These are phyloP conservation scores for Takifugu flavidus DNA, from an alignment of 2,113 vertebrate genomes.

Conservation along the genomic window DNA sequence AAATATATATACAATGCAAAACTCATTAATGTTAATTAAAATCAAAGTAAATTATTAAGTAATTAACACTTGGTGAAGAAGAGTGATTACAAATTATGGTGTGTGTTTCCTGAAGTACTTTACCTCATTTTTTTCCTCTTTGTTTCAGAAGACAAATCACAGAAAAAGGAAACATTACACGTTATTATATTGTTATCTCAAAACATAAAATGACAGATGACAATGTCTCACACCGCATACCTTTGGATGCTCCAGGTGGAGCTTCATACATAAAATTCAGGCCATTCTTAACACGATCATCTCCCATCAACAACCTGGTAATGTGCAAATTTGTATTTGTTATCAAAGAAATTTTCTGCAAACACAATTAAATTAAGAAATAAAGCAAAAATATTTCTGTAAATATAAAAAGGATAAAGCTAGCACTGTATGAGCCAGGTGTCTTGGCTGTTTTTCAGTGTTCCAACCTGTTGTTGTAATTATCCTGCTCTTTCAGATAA, in stretches of 20 bases:
- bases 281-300: constrained; percentile 97
- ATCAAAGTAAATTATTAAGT: no score
- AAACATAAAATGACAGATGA: background rate
- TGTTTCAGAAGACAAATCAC: constrained; percentile 20
- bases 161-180: constrained; percentile 1
- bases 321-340: constrained; percentile 9
- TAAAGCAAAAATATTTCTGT: background rate
- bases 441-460: background rate
- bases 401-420: background rate
- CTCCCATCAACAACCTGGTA: constrained; percentile 91
- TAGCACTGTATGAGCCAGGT: background rate
- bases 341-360: background rate
- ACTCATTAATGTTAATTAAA: background rate
- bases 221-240: constrained; percentile 61
- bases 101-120: constrained; percentile 8
- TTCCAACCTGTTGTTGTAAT: constrained; percentile 93
- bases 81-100: background rate
- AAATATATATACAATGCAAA: background rate
- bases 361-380: background rate
- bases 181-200: background rate
- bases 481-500: constrained; percentile 96
- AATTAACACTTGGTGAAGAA: no score
- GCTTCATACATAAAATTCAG: constrained; percentile 99
- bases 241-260: constrained; percentile 95
- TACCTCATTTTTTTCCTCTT: constrained; percentile 97